Evolutionary conservation across 2,113 vertebrate genomes (phyloP).

Genomic region (Cromileptes altivelis): DNA sequence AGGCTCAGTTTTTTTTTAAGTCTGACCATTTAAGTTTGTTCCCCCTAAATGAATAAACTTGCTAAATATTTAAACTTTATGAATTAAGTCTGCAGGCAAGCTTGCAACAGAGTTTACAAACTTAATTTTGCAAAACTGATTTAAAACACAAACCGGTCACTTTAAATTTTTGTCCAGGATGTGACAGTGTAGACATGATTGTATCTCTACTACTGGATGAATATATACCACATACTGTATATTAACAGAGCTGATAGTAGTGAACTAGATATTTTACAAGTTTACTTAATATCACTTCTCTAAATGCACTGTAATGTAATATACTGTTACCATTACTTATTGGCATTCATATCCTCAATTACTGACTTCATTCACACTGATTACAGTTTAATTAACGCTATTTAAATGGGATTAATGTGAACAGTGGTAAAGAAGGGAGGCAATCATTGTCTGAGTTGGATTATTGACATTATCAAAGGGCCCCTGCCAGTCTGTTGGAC

Average conservation of each 20-base stretch:
- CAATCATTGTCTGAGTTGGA: background rate
- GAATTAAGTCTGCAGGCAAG: background rate
- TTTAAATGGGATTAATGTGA: background rate
- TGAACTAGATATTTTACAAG: background rate
- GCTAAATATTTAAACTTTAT: background rate
- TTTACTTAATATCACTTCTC: background rate
- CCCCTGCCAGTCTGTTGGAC: background rate
- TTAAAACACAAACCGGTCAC: background rate
- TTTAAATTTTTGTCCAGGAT: background rate
- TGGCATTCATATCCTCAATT: background rate
- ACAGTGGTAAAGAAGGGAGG: background rate
- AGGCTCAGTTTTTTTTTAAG: background rate
- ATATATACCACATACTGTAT: too few species aligned
- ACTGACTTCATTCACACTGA: background rate
- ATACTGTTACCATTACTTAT: background rate
- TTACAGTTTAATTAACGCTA: background rate
- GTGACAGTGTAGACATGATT: background rate
- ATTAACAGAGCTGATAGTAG: background rate
- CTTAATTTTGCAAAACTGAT: background rate
- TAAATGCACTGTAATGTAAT: background rate
- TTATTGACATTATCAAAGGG: constrained; percentile 2
- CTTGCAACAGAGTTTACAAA: background rate
- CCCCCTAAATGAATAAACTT: background rate
- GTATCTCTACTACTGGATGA: background rate
- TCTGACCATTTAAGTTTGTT: background rate